phyloP scores from a whole-genome alignment of 2,888 invertebrate genomes.

The Tortricodes alternella region DNA sequence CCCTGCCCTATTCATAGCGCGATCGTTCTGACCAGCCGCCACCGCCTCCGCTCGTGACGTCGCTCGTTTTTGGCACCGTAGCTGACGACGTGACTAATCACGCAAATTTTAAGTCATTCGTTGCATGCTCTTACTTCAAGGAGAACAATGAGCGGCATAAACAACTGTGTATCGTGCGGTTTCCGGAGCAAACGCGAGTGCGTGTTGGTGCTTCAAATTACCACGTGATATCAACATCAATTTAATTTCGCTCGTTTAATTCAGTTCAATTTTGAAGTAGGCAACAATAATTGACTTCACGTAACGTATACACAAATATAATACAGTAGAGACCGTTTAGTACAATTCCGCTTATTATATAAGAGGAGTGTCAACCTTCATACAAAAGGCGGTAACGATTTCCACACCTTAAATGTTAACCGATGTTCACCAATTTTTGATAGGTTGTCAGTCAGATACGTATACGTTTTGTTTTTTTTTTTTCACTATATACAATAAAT shows the following conservation, averaged over 20 bases:
- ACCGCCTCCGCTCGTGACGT: constrained; percentile 50
- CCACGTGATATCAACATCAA: constrained; percentile 43
- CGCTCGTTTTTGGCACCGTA: constrained; percentile 58
- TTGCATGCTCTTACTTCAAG: constrained; percentile 7
- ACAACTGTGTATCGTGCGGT: constrained; percentile 2
- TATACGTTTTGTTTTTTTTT: too few species aligned
- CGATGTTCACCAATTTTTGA: too few species aligned
- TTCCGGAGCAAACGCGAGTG: constrained; percentile 11
- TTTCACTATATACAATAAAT: too few species aligned
- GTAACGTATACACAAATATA: too few species aligned
- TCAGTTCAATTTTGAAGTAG: constrained; percentile 52
- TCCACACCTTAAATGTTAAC: too few species aligned
- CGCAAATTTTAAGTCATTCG: constrained; percentile 5
- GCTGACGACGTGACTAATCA: constrained; percentile 43
- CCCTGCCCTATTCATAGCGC: constrained; percentile 36
- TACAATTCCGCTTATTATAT: too few species aligned
- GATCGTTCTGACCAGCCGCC: constrained; percentile 44
- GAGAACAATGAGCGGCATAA: constrained; percentile 8
- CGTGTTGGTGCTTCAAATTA: constrained; percentile 26
- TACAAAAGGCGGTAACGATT: too few species aligned
- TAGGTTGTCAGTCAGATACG: too few species aligned
- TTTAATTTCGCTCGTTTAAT: constrained; percentile 52
- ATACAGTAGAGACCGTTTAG: too few species aligned
- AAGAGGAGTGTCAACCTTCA: too few species aligned
- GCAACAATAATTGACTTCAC: constrained; percentile 28